Percentiles rank a stretch among this genome's conserved stretches.
Conservation (phyloP, 2,888 invertebrate genomes). For the Aradus depressus region DNA sequence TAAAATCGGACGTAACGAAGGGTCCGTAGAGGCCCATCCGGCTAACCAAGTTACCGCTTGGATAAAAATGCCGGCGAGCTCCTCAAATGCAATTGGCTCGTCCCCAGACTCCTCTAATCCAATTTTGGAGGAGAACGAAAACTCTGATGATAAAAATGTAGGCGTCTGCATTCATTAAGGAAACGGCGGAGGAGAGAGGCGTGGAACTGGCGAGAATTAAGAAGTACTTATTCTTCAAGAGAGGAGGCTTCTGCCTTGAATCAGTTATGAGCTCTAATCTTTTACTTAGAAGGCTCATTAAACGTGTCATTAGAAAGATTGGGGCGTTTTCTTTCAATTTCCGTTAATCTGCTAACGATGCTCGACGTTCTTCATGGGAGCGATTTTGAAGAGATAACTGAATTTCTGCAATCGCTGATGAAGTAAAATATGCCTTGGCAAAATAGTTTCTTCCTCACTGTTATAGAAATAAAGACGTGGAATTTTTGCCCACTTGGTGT, state of each 20-base stretch:
- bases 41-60: slow-evolving; percentile 7
- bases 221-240: slow-evolving; percentile 23
- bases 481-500: too few relatives aligned
- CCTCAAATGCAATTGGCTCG: neutral
- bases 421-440: too few relatives aligned
- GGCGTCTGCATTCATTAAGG: slow-evolving; percentile 22
- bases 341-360: too few relatives aligned
- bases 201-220: slow-evolving; percentile 20
- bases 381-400: too few relatives aligned
- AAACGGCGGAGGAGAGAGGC: neutral
- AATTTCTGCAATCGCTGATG: too few relatives aligned
- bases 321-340: too few relatives aligned
- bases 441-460: too few relatives aligned
- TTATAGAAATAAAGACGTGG: too few relatives aligned
- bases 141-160: slow-evolving; percentile 19
- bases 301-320: slow-evolving; percentile 25
- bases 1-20: too few relatives aligned
- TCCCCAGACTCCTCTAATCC: slow-evolving; percentile 17
- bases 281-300: slow-evolving; percentile 22
- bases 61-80: neutral
- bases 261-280: slow-evolving; percentile 26
- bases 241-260: slow-evolving; percentile 20
- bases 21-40: neutral
- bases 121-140: slow-evolving; percentile 18
- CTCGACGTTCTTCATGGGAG: too few relatives aligned